Evolutionary conservation across 2,888 invertebrate species (phyloP).

Genomic region (Lasius platythorax): DNA sequence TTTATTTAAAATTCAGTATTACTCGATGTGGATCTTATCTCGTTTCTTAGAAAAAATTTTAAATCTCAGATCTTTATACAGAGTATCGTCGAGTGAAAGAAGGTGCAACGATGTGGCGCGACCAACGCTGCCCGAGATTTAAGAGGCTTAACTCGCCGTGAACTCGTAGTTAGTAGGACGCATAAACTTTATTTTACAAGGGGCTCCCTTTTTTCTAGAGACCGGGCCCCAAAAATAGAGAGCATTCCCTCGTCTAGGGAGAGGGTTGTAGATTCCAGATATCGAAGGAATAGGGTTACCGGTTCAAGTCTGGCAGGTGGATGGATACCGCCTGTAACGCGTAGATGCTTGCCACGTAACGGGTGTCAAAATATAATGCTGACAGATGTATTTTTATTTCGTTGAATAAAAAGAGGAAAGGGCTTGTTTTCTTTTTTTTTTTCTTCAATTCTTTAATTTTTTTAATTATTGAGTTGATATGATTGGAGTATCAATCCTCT

Average conservation of each 20-base stretch:
- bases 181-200: conserved; percentile 71
- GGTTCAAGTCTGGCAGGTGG: conserved; percentile 78
- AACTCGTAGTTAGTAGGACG: conserved; percentile 64
- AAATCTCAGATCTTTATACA: conserved; percentile 69
- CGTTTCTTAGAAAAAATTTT: conserved; percentile 27
- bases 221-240: conserved; percentile 73
- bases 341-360: conserved; percentile 67
- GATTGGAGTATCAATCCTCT: background rate
- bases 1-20: conserved; percentile 48
- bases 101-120: conserved; percentile 52
- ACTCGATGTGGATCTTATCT: conserved; percentile 50
- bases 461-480: background rate
- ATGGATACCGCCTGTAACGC: conserved; percentile 75
- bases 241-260: conserved; percentile 69
- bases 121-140: conserved; percentile 72
- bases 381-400: background rate
- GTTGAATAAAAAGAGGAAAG: too few species aligned
- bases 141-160: conserved; percentile 72
- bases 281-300: conserved; percentile 79
- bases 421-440: background rate
- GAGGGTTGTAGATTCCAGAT: conserved; percentile 80
- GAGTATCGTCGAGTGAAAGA: conserved; percentile 60
- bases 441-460: background rate
- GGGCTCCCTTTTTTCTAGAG: conserved; percentile 71
- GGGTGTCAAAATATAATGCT: conserved; percentile 68